Evolutionary conservation across 2,797 vertebrate species (phyloP), one percentile per base, ranked within the genome.

Genomic region (Synanceia verrucosa): DNA sequence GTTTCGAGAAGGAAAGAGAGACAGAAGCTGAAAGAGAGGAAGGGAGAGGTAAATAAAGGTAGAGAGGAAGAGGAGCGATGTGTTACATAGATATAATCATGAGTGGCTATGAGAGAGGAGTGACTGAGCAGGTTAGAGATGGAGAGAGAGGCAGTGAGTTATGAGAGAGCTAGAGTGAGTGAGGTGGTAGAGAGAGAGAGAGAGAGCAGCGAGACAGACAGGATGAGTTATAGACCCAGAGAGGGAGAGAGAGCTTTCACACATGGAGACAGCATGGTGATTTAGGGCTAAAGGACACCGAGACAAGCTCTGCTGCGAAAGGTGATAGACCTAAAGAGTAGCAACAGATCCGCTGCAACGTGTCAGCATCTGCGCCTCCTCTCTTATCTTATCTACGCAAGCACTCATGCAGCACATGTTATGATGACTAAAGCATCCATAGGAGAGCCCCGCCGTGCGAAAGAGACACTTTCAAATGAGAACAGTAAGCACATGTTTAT

Each of bases 221-320:
- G 60, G 76, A 84, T 89, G 87, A 91, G 83, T 88, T 91, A 89
- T 77, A 61, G 80, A 86, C 44, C 55, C 50, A 34, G 73, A 70
- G 79, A 80, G 70, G 71, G 57, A 85, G 84, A 80, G 84, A 79
- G 86, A 85, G 88, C 88, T 84, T 88, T 89, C 89, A 84, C 85
- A 86, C 83, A 81, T 52, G 67, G 76, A 86, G 89, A 89, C 88
- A 78, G 84, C 68, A 72, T 8, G 51, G 70, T 90, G 91, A 90
- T 92, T 93, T 90, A 91, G 82, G 69, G 81, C 79, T 74, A 88
- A 88, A 88, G 88, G 83, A 91, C 89, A 86, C 78, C 2, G 82
- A 88, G 86, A 88, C 84, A 65, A 86, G 86, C 86, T 86, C 64
- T 76, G 72, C 86, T 79, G 85, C 26, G 70, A 83, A 76, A 89